phyloP scores from a whole-genome alignment of 92 coral and sea anemone species.

The Heteractis magnifica region DNA sequence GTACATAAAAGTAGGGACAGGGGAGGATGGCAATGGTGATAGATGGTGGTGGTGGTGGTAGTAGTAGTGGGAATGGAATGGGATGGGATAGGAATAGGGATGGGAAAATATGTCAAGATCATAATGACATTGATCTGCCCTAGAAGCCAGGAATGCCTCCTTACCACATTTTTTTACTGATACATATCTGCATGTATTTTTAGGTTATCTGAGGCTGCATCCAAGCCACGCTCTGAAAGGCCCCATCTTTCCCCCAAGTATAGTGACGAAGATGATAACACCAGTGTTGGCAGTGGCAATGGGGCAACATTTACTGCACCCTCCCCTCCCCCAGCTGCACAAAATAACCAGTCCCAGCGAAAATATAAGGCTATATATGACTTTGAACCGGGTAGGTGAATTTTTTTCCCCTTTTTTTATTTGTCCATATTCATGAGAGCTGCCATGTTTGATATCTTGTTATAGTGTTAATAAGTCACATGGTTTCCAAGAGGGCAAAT shows the following conservation, averaged over 20 bases:
- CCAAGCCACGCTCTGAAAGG: conserved; percentile 84
- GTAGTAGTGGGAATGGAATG: too few species aligned
- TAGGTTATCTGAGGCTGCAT: conserved; percentile 88
- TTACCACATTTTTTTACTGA: not conserved
- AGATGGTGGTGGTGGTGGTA: too few species aligned
- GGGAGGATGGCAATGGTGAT: too few species aligned
- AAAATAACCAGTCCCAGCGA: conserved; percentile 38
- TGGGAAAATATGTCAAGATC: too few species aligned
- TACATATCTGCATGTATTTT: too few species aligned
- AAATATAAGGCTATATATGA: conserved; percentile 84
- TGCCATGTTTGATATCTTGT: not conserved
- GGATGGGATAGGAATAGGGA: too few species aligned
- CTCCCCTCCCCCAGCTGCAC: conserved; percentile 58
- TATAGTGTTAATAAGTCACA: not conserved
- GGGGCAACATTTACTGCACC: conserved; percentile 50
- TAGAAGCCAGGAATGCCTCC: not conserved
- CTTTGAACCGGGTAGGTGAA: conserved; percentile 84
- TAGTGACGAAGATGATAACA: conserved; percentile 69
- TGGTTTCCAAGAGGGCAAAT: too few species aligned
- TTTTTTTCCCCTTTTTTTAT: too few species aligned
- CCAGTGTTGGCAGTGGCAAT: conserved; percentile 40
- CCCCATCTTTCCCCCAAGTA: conserved; percentile 30
- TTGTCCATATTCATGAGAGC: not conserved
- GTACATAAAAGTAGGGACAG: too few species aligned
- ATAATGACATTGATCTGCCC: too few species aligned